Evolutionary conservation across 92 coral and sea anemone genomes (phyloP), one percentile per base, ranked within the genome.

Genomic region (Paramuricea clavata): DNA sequence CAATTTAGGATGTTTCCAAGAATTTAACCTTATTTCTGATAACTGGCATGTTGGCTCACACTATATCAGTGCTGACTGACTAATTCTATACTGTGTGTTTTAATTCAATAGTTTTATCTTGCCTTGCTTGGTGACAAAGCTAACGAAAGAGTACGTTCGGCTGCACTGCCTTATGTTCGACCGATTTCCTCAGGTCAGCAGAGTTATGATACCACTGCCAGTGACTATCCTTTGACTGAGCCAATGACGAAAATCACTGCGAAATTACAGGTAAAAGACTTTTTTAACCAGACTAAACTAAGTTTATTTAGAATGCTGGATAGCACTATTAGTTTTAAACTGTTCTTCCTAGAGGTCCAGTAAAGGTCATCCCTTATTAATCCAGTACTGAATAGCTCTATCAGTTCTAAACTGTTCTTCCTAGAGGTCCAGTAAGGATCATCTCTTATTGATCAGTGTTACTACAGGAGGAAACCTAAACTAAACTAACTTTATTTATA

Each of bases 101-200:
- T 35, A 74, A 81, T 78, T n/a, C n/a, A n/a, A 12, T 34, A 95
- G 98, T 95, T 92, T 57, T 94, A 93, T 78, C 76, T 95, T 81
- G 59, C 91, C 1, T 83, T 90, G 54, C 91, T 95, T 26, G 98
- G 98, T 22, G 92, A 94, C 65, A 87, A 91, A 73, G 98, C 98
- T 13, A 92, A 91, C 15, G 87, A 90, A 7, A 87, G 95, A 67
- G 92, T 94, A 12, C 83, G 90, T 44, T 95, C 98, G 31, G 98
- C 98, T 8, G 98, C 98, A 34, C 83, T 69, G 49, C 92, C 95
- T 11, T 94, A 87, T 42, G 72, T 83, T 56, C 97, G 95, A 62
- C 93, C 98, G 13, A 86, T 95, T 17, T 92, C 98, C 0, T 87
- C 98, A 11, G 98, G 98, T 49, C 83, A 71, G 12, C 98, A 95